Evolutionary conservation across 2,797 vertebrate genomes (phyloP).

Genomic region (Halcyon leucocephala): DNA sequence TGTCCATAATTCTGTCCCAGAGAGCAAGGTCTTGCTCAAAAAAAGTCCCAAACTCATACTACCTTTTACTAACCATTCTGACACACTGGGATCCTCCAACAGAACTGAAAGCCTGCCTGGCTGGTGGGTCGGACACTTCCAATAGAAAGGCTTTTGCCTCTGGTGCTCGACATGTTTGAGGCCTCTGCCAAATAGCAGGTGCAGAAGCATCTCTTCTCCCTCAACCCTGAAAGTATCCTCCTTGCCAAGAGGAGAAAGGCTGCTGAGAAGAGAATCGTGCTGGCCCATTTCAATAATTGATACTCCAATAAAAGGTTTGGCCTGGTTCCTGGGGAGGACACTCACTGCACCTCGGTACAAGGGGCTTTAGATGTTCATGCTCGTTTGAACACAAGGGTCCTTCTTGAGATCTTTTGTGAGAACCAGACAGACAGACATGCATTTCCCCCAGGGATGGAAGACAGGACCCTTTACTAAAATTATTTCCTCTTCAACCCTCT

Average conservation of each 20-base stretch:
- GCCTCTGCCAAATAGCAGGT: background rate
- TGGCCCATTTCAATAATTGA: background rate
- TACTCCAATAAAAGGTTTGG: background rate
- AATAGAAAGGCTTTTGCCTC: background rate
- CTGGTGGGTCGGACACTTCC: accelerated
- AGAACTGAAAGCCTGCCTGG: background rate
- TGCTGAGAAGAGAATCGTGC: background rate
- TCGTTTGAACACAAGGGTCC: background rate
- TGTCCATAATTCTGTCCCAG: background rate
- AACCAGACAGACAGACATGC: background rate
- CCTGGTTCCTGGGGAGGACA: background rate
- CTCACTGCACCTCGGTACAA: background rate
- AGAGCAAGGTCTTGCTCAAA: background rate
- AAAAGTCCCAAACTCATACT: background rate
- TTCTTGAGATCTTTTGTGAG: background rate
- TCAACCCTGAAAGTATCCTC: background rate
- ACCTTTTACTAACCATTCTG: background rate
- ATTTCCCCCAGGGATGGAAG: background rate
- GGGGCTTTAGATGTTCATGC: background rate
- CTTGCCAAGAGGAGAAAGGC: background rate
- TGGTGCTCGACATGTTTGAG: background rate
- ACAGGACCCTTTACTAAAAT: background rate
- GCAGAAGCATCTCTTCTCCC: background rate
- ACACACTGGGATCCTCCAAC: background rate
- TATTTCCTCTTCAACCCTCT: background rate